Conservation (phyloP, 1,140 invertebrate species). For the Temnothorax curvispinosus region DNA sequence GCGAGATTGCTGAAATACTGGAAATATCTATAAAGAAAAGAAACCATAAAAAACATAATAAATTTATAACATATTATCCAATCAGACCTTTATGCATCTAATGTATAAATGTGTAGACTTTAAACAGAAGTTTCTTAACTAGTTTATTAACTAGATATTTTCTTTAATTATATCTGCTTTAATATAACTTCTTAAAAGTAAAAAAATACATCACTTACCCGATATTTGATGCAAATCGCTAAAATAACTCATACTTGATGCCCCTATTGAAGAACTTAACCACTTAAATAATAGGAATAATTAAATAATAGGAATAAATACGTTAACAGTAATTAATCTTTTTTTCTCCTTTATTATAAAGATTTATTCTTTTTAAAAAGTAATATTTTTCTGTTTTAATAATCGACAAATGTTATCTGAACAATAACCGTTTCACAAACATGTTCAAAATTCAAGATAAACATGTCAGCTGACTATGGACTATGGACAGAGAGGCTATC, state of each 20-base stretch:
- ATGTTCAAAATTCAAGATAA: too few species aligned
- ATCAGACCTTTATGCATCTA: not conserved
- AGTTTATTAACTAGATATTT: constrained; percentile 31
- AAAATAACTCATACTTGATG: constrained; percentile 66
- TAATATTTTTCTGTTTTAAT: too few species aligned
- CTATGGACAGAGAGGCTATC: too few species aligned
- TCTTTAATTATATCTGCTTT: not conserved
- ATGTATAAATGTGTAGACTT: not conserved
- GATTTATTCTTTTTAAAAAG: too few species aligned
- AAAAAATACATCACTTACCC: constrained; percentile 62
- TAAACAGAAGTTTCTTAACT: not conserved
- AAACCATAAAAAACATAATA: not conserved
- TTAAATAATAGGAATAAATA: too few species aligned
- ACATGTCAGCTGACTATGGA: too few species aligned
- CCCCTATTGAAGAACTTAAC: too few species aligned
- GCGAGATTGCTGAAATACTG: constrained; percentile 73
- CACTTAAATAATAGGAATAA: too few species aligned
- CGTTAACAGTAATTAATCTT: too few species aligned
- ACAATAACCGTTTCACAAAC: too few species aligned
- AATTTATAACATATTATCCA: not conserved
- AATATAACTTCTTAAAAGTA: not conserved
- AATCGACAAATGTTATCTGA: too few species aligned
- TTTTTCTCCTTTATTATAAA: too few species aligned
- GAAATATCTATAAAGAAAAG: constrained; percentile 73
- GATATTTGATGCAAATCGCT: constrained; percentile 73